Conservation (phyloP, 1,140 invertebrate species). For the Chelonus insularis region DNA sequence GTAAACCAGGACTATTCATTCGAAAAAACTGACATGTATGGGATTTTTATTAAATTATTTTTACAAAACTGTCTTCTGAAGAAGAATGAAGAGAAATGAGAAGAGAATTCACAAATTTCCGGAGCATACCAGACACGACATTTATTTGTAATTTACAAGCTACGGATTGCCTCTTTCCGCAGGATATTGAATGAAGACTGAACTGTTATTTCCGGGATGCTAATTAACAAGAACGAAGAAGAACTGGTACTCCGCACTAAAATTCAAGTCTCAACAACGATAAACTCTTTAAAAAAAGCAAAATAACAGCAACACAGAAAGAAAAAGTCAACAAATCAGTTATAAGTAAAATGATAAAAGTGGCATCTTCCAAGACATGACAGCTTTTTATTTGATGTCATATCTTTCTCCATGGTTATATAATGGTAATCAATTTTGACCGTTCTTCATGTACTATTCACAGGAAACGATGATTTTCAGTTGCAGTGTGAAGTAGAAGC, state of each 20-base stretch:
- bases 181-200: constrained; percentile 27
- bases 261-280: no score
- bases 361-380: no score
- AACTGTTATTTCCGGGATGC: constrained; percentile 32
- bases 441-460: constrained; percentile 17
- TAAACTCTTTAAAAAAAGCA: no score
- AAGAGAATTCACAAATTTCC: constrained; percentile 29
- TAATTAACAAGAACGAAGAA: constrained; percentile 20
- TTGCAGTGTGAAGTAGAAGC: constrained; percentile 13
- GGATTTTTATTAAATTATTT: no score
- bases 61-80: no score
- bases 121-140: constrained; percentile 9
- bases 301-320: no score
- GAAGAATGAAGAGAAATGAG: neutral
- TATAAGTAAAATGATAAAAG: neutral
- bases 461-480: constrained; percentile 14
- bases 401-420: neutral
- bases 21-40: no score
- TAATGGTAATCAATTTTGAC: constrained; percentile 26
- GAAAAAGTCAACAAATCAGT: no score
- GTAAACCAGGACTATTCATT: no score
- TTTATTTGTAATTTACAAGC: constrained; percentile 34
- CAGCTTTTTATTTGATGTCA: neutral
- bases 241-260: neutral
- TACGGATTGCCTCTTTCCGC: constrained; percentile 31